A percentile compares a stretch with the other conserved stretches of the same genome.
These are phyloP conservation scores for Drosophila siamana DNA, from an alignment of 2,888 invertebrate genomes.

Conservation along the genomic window DNA sequence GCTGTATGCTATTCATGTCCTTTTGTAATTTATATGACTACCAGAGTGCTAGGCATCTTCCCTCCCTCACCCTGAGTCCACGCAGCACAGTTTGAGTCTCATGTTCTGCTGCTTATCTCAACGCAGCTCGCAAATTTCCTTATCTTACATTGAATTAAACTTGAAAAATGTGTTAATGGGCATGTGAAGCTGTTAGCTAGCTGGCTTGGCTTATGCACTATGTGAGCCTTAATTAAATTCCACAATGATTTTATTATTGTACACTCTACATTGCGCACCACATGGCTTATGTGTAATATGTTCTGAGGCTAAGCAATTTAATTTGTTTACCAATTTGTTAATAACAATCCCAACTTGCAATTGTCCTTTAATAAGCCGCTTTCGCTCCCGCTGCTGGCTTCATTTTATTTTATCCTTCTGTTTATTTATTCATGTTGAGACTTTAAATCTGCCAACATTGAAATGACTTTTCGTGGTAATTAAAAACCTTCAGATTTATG, in stretches of 20 bases:
- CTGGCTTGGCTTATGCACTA: constrained; percentile 35
- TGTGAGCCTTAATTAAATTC: constrained; percentile 70
- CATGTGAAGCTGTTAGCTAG: constrained; percentile 18
- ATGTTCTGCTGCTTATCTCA: neutral
- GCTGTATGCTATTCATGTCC: constrained; percentile 60
- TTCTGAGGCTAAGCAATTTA: constrained; percentile 8
- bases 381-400: neutral
- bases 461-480: constrained; percentile 56
- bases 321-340: constrained; percentile 19
- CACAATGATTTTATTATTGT: constrained; percentile 67
- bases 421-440: constrained; percentile 38
- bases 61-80: too few relatives aligned
- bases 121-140: constrained; percentile 59
- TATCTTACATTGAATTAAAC: constrained; percentile 76
- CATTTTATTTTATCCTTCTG: constrained; percentile 2
- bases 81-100: too few relatives aligned
- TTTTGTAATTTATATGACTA: constrained; percentile 69
- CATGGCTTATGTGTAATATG: constrained; percentile 68
- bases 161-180: constrained; percentile 77
- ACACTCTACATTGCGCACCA: constrained; percentile 45
- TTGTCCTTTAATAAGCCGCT: constrained; percentile 3
- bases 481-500: constrained; percentile 57
- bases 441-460: constrained; percentile 43
- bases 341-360: constrained; percentile 8
- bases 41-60: constrained; percentile 39